phyloP scores from a whole-genome alignment of 1,140 invertebrate genomes.

The Brevipalpus yothersi region DNA sequence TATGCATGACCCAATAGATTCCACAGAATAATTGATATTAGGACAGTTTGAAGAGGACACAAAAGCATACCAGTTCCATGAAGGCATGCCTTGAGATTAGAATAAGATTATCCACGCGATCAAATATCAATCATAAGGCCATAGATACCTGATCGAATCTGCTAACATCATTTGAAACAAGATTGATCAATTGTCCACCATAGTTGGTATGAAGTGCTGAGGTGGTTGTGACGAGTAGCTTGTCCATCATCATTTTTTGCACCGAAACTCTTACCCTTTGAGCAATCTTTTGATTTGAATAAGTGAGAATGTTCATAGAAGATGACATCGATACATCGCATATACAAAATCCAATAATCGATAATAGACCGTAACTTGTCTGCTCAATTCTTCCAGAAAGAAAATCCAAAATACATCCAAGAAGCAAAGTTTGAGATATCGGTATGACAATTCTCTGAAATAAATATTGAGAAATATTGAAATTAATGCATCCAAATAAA shows the following conservation, averaged over 20 bases:
- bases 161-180: slow-evolving; percentile 54
- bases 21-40: slow-evolving; percentile 7
- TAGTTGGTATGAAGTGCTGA: slow-evolving; percentile 45
- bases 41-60: slow-evolving; percentile 7
- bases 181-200: slow-evolving; percentile 65
- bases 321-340: slow-evolving; percentile 21
- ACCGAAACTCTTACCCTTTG: slow-evolving; percentile 24
- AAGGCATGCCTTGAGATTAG: background rate
- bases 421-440: background rate
- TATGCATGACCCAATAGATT: slow-evolving; percentile 15
- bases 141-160: slow-evolving; percentile 9
- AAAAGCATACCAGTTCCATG: background rate
- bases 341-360: slow-evolving; percentile 27
- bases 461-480: too few relatives aligned
- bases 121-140: background rate
- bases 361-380: background rate
- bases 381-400: background rate
- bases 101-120: background rate
- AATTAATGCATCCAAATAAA: slow-evolving; percentile 4
- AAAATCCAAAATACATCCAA: background rate
- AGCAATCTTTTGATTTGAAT: slow-evolving; percentile 8
- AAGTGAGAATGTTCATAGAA: background rate
- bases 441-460: background rate
- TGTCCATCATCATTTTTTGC: slow-evolving; percentile 27
- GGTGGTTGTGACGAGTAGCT: slow-evolving; percentile 11